Evolutionary conservation across 2,888 invertebrate genomes (phyloP), one percentile per base, ranked within the genome.

Genomic region (Spatulosminthurus flaviceps): DNA sequence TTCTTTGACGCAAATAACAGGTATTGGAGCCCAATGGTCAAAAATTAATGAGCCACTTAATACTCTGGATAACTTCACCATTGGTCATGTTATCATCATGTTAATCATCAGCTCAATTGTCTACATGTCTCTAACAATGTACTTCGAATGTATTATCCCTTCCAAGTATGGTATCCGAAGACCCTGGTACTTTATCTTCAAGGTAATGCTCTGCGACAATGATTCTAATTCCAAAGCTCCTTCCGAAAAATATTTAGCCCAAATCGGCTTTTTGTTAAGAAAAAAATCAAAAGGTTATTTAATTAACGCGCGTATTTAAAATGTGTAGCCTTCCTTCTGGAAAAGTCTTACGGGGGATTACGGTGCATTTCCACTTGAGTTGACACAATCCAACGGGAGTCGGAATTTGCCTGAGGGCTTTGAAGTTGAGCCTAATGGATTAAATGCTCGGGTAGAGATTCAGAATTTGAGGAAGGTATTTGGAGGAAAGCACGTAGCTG

Each of bases 101-200:
- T 78, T 86, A 13, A 71, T 86, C 19, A 73, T 85, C 26, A 84
- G 84, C 70, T 87, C 88, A 4, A 60, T 90, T 16, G 70, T 92
- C 5, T 91, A 90, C 84, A 86, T 88, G 64, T 28, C 90, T n/a
- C 79, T 92, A 29, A 90, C 92, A 0, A 89, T 91, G 88, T 92
- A 92, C 86, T 87, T 92, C 70, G 92, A 92, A 86, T 89, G 88
- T 22, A 88, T 91, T 29, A 88, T 88, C 83, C 94, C 94, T 0
- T 93, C 93, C 4, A 90, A 91, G 34, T 92, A 91, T 84, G 94
- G 94, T 0, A 89, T 92, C 1, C 90, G 92, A 0, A 89, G 90
- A 83, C 91, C 91, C 0, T 91, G 91, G 89, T 89, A 91, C 84
- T 93, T 93, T 86, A 87, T 91, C 0, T 89, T 90, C 64, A 88